phyloP scores from a whole-genome alignment of 2,797 vertebrate species.

The Darevskia nairensis region DNA sequence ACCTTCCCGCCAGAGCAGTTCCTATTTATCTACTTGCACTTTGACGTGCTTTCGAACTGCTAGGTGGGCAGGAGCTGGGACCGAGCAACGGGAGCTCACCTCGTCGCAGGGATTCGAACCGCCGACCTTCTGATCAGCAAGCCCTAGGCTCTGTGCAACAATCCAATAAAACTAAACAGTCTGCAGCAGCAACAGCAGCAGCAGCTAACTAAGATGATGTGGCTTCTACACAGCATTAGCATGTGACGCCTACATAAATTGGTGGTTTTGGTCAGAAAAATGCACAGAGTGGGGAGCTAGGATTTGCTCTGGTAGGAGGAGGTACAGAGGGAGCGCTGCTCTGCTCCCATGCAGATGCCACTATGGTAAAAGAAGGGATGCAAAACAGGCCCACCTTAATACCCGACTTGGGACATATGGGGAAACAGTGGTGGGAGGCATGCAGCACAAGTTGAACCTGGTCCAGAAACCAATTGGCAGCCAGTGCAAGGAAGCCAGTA shows the following conservation, averaged over 20 bases:
- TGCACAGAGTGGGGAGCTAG: neutral
- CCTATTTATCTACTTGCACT: no score
- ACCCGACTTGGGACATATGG: neutral
- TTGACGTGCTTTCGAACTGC: no score
- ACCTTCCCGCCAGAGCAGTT: no score
- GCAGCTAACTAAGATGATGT: neutral
- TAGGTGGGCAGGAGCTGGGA: no score
- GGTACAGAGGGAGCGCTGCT: neutral
- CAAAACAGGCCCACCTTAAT: neutral
- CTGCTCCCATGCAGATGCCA: neutral
- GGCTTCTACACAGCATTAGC: neutral
- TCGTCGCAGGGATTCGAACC: no score
- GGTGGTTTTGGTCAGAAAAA: neutral
- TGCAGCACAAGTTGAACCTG: neutral
- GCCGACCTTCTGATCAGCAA: no score
- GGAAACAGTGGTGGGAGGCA: neutral
- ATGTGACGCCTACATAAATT: neutral
- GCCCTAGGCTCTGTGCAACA: no score
- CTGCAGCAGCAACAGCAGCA: neutral
- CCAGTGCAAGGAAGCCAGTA: neutral
- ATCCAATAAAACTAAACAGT: neutral
- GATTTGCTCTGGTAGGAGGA: neutral
- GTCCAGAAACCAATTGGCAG: conserved; percentile 19
- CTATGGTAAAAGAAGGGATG: neutral
- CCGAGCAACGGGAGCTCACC: no score